Evolutionary conservation across 2,797 vertebrate species (phyloP).

Genomic region (Anas capensis): DNA sequence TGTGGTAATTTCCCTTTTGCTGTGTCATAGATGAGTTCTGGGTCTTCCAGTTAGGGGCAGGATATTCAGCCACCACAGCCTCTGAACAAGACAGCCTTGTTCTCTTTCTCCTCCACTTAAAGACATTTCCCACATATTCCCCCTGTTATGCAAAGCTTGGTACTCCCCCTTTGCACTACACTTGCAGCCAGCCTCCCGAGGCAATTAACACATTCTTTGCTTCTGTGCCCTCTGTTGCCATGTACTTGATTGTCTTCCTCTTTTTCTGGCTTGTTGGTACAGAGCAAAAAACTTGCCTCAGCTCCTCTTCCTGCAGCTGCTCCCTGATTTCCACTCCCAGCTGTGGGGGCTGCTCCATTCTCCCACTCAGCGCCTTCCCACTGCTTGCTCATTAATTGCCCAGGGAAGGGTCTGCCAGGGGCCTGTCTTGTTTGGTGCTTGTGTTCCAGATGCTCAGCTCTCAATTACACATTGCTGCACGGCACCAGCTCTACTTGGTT

Average conservation of each 20-base stretch:
- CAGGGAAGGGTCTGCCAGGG: accelerated
- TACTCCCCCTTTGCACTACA: neutral
- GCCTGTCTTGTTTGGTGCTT: neutral
- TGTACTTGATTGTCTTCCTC: neutral
- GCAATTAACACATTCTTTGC: neutral
- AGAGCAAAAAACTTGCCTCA: neutral
- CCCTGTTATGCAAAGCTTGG: neutral
- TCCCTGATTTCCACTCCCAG: neutral
- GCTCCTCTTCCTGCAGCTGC: neutral
- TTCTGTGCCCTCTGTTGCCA: neutral
- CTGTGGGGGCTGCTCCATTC: neutral
- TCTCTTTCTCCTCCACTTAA: neutral
- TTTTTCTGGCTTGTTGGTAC: neutral
- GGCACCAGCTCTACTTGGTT: neutral
- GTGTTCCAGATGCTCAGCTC: neutral
- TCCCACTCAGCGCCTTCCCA: accelerated
- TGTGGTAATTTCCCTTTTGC: neutral
- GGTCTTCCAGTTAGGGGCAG: neutral
- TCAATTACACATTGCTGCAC: neutral
- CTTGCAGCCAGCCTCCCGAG: accelerated
- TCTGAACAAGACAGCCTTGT: neutral
- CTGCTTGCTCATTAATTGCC: neutral
- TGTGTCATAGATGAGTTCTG: neutral
- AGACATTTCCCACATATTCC: neutral
- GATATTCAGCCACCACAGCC: neutral